Evolutionary conservation across 2,888 invertebrate species (phyloP).

Genomic region (Nomada fucata): DNA sequence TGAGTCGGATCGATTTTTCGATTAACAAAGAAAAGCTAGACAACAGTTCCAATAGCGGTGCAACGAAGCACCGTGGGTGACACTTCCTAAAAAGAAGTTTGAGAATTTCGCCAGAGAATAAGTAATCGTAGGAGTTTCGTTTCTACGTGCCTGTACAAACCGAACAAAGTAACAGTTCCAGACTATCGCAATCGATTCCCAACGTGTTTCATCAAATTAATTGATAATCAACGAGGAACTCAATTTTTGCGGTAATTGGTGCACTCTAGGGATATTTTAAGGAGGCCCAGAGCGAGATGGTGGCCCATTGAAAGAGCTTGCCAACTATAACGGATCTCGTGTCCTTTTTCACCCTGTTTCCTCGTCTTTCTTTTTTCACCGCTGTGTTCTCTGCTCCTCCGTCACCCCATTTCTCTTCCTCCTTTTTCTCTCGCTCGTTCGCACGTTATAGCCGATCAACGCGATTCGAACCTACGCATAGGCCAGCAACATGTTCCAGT

Average conservation of each 20-base stretch:
- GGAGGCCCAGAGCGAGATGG: conserved; percentile 27
- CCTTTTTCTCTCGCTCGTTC: conserved; percentile 12
- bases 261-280: conserved; percentile 37
- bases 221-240: conserved; percentile 10
- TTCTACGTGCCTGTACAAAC: background rate
- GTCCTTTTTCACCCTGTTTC: conserved; percentile 16
- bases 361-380: conserved; percentile 5
- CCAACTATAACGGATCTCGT: conserved; percentile 40
- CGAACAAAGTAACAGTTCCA: background rate
- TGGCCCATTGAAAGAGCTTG: conserved; percentile 42
- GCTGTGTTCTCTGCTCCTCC: conserved; percentile 5
- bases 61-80: background rate
- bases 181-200: background rate
- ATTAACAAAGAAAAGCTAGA: background rate
- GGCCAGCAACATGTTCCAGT: conserved; percentile 89
- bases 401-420: background rate
- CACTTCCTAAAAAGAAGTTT: background rate
- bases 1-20: conserved; percentile 4
- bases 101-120: background rate
- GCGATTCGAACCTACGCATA: conserved; percentile 31
- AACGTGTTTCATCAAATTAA: background rate
- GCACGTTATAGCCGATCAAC: conserved; percentile 39
- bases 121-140: background rate
- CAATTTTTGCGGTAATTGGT: background rate
- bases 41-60: background rate